Percentiles rank a stretch among this genome's conserved stretches.
Conservation (phyloP, 92 coral and sea anemone species). For the Zoanthus gigantus region DNA sequence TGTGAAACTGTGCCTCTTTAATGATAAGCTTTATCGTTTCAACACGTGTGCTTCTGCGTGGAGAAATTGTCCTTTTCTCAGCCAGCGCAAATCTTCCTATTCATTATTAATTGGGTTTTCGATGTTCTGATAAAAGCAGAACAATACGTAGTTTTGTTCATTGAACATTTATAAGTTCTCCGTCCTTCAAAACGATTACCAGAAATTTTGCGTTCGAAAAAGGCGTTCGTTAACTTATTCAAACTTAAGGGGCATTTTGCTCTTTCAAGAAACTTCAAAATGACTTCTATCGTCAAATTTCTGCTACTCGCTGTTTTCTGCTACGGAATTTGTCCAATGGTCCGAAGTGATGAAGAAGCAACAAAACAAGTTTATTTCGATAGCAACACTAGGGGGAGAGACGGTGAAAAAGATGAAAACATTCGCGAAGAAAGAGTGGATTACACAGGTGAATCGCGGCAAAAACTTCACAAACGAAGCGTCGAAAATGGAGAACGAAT, state of each 20-base stretch:
- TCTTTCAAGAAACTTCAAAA: neutral
- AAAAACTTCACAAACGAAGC: neutral
- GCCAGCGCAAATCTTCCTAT: constrained; percentile 32
- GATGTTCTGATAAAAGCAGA: constrained; percentile 1
- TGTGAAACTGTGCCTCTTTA: neutral
- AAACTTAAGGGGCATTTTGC: neutral
- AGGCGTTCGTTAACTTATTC: neutral
- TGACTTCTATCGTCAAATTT: neutral
- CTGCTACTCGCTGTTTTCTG: constrained; percentile 8
- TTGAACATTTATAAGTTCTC: constrained; percentile 46
- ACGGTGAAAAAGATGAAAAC: neutral
- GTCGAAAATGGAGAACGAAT: neutral
- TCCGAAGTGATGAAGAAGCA: constrained; percentile 1
- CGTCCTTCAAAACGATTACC: constrained; percentile 26
- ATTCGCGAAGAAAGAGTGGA: constrained; percentile 43
- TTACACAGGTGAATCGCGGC: neutral
- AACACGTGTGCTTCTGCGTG: constrained; percentile 43
- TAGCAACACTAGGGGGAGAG: neutral
- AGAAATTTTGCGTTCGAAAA: constrained; percentile 15
- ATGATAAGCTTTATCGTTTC: constrained; percentile 30
- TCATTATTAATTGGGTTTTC: constrained; percentile 29
- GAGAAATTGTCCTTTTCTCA: constrained; percentile 11
- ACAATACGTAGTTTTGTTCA: constrained; percentile 41
- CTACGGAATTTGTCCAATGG: neutral
- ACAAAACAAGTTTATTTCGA: neutral